Conservation (phyloP, 2,113 vertebrate species). For the Calidris pygmaea region DNA sequence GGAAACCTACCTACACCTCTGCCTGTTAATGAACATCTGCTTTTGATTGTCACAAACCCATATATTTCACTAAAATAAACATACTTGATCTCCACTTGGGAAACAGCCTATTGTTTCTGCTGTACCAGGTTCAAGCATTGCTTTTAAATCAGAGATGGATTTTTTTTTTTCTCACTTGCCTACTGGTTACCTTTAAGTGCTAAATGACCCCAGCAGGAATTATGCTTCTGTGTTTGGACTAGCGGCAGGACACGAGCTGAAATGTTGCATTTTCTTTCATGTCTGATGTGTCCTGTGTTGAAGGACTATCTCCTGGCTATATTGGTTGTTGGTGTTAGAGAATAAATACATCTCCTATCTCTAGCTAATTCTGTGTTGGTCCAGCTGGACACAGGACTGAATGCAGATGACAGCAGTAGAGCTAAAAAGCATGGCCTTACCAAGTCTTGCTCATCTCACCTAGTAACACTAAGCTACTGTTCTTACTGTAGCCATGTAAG, state of each 20-base stretch:
- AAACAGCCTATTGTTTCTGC: conserved; percentile 49
- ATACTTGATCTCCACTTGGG: conserved; percentile 32
- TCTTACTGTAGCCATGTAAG: not conserved
- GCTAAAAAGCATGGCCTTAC: not conserved
- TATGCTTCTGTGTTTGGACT: conserved; percentile 10
- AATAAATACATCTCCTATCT: not conserved
- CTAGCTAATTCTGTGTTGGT: not conserved
- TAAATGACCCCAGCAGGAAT: not conserved
- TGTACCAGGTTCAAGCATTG: conserved; percentile 9
- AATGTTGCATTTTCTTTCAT: not conserved
- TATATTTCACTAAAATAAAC: conserved; percentile 56
- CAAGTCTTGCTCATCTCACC: not conserved
- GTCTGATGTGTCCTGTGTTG: not conserved
- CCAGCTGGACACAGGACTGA: not conserved
- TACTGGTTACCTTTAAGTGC: conserved; percentile 19
- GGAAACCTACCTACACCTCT: conserved; percentile 24
- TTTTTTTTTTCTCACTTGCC: not conserved
- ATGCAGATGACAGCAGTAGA: not conserved
- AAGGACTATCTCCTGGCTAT: not conserved
- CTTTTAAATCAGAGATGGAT: conserved; percentile 46
- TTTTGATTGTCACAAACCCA: conserved; percentile 54
- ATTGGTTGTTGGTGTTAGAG: not conserved
- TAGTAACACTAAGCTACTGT: not conserved
- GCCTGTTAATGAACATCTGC: conserved; percentile 55
- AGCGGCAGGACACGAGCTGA: not conserved